Percentiles rank a stretch among this genome's conserved stretches.
Evolutionary conservation across 2,797 vertebrate species (phyloP).

Genomic region (Heliangelus exortis): DNA sequence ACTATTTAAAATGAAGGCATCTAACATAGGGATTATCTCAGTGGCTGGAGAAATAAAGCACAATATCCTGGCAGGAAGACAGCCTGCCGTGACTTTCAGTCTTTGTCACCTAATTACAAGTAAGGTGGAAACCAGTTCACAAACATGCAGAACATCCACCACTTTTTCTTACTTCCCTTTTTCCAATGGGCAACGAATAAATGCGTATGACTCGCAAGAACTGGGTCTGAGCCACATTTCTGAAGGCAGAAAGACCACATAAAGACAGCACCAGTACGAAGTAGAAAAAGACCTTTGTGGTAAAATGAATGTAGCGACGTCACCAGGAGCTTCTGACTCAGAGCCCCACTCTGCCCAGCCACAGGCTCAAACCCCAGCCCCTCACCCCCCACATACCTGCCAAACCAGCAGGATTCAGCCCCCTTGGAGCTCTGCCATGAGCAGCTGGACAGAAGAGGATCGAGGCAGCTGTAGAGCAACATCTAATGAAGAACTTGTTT

Average conservation of each 20-base stretch:
- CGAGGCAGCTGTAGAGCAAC: background rate
- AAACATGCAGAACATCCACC: background rate
- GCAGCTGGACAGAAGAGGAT: constrained; percentile 24
- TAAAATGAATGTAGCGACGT: background rate
- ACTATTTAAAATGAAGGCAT: background rate
- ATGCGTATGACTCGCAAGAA: background rate
- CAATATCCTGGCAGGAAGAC: background rate
- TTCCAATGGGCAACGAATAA: background rate
- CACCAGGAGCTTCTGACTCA: constrained; percentile 38
- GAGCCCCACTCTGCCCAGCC: background rate
- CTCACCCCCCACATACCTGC: background rate
- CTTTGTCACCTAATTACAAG: background rate
- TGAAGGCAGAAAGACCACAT: constrained; percentile 13
- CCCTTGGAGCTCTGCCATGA: background rate
- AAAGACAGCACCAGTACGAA: constrained; percentile 11
- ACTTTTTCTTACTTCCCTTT: background rate
- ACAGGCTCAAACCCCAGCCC: background rate
- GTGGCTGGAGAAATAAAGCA: background rate
- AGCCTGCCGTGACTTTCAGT: background rate
- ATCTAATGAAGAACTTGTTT: background rate
- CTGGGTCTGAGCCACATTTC: background rate
- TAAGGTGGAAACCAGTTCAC: background rate
- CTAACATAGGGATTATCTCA: background rate
- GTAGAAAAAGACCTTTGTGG: constrained; percentile 40
- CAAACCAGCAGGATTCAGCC: constrained; percentile 29